These are phyloP conservation scores for Abrostola triplasia DNA, from an alignment of 2,888 invertebrate genomes.

Conservation along the genomic window DNA sequence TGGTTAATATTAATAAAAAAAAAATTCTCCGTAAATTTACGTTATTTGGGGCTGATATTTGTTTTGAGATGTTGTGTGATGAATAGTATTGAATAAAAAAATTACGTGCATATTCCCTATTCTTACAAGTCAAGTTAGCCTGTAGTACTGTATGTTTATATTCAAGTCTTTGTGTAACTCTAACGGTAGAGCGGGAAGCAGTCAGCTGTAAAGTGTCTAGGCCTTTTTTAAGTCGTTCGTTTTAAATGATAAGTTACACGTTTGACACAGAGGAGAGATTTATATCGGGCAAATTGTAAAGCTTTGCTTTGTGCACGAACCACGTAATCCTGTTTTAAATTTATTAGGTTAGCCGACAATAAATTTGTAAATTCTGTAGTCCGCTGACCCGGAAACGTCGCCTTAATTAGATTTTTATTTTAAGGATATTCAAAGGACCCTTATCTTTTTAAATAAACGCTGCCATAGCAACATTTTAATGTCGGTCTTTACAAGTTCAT, in stretches of 20 bases:
- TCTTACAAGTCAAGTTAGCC: no score
- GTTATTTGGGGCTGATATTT: no score
- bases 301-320: conserved; percentile 82
- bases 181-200: conserved; percentile 11
- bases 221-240: conserved; percentile 51
- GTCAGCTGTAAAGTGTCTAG: conserved; percentile 35
- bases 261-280: conserved; percentile 77
- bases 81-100: no score
- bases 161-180: conserved; percentile 5
- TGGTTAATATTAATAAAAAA: no score
- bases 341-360: conserved; percentile 85
- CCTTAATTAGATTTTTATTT: conserved; percentile 78
- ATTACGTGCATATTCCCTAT: no score
- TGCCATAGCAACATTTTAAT: conserved; percentile 54
- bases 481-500: conserved; percentile 46
- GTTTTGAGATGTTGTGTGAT: no score
- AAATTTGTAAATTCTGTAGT: conserved; percentile 85
- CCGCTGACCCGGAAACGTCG: conserved; percentile 82
- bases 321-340: conserved; percentile 86
- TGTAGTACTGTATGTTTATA: background rate
- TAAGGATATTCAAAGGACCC: conserved; percentile 69
- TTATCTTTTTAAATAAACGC: conserved; percentile 59
- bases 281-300: conserved; percentile 85
- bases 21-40: no score
- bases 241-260: conserved; percentile 68